Conservation (phyloP, 2,797 vertebrate species). For the Amniataba percoides region DNA sequence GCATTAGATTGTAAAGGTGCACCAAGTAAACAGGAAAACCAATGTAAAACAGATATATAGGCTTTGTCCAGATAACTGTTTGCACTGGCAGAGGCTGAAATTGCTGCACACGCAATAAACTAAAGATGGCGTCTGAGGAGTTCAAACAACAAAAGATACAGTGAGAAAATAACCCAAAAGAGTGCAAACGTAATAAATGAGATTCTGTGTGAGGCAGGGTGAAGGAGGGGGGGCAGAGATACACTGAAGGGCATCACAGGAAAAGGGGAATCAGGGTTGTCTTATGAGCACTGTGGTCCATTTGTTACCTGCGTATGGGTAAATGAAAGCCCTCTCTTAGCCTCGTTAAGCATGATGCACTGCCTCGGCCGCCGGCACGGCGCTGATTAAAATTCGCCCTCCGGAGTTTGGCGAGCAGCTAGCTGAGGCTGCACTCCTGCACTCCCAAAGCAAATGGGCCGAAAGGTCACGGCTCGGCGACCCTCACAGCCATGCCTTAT, state of each 20-base stretch:
- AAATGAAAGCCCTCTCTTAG: slow-evolving; percentile 79
- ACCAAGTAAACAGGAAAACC: slow-evolving; percentile 1
- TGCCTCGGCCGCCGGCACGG: slow-evolving; percentile 56
- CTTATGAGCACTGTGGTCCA: slow-evolving; percentile 60
- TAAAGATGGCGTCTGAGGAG: slow-evolving; percentile 6
- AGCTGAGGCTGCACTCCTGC: slow-evolving; percentile 73
- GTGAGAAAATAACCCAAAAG: neutral
- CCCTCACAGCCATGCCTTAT: slow-evolving; percentile 71
- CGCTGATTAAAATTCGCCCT: slow-evolving; percentile 83
- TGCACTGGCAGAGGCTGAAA: slow-evolving; percentile 10
- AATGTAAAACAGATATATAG: slow-evolving; percentile 9
- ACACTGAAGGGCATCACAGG: slow-evolving; percentile 54
- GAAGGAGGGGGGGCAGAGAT: slow-evolving; percentile 6
- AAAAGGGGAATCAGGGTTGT: slow-evolving; percentile 37
- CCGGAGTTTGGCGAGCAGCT: slow-evolving; percentile 55
- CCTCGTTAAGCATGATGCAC: slow-evolving; percentile 84
- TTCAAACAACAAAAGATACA: slow-evolving; percentile 17
- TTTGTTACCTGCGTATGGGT: slow-evolving; percentile 76
- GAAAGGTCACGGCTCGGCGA: slow-evolving; percentile 74
- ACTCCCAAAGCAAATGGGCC: slow-evolving; percentile 68
- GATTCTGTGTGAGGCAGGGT: neutral
- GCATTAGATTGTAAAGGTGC: slow-evolving; percentile 16
- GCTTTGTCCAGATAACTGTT: slow-evolving; percentile 8
- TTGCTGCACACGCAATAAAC: neutral
- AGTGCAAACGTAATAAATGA: slow-evolving; percentile 19